Conservation (phyloP, 2,113 vertebrate genomes). For the Plecturocebus donacophilus region DNA sequence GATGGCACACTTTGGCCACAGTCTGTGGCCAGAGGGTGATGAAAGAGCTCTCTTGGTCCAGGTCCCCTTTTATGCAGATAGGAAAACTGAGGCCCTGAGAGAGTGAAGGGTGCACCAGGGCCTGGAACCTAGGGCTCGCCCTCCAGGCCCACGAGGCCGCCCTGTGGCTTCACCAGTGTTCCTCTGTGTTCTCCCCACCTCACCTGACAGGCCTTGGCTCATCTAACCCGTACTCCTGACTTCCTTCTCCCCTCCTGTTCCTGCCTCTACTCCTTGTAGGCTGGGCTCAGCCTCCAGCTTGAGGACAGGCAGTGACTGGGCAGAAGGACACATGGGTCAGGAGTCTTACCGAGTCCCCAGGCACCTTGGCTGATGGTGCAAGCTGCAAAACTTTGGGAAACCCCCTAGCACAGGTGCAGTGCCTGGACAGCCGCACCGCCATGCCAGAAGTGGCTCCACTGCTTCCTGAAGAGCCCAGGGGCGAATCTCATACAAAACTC, state of each 20-base stretch:
- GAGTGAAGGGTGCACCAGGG: not conserved
- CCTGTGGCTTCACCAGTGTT: not conserved
- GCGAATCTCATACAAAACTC: fast-evolving
- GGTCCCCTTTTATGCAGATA: fast-evolving
- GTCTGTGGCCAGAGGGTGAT: not conserved
- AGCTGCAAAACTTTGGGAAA: not conserved
- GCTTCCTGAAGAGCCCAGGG: not conserved
- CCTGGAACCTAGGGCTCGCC: not conserved
- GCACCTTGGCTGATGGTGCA: not conserved
- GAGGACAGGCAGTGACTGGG: not conserved
- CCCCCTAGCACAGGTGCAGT: fast-evolving
- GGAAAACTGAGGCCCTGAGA: not conserved
- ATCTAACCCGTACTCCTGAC: not conserved
- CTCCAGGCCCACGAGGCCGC: not conserved
- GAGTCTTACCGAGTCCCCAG: not conserved
- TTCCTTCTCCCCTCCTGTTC: not conserved
- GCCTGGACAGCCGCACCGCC: not conserved
- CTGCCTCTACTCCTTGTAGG: not conserved
- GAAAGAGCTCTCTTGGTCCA: not conserved
- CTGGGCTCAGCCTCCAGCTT: not conserved
- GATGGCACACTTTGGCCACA: not conserved
- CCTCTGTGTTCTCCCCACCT: not conserved
- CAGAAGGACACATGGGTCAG: fast-evolving
- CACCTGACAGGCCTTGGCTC: too few relatives aligned
- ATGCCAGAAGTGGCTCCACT: not conserved